Evolutionary conservation across 2,797 vertebrate species (phyloP).

Genomic region (Alcedo quadribrachys): DNA sequence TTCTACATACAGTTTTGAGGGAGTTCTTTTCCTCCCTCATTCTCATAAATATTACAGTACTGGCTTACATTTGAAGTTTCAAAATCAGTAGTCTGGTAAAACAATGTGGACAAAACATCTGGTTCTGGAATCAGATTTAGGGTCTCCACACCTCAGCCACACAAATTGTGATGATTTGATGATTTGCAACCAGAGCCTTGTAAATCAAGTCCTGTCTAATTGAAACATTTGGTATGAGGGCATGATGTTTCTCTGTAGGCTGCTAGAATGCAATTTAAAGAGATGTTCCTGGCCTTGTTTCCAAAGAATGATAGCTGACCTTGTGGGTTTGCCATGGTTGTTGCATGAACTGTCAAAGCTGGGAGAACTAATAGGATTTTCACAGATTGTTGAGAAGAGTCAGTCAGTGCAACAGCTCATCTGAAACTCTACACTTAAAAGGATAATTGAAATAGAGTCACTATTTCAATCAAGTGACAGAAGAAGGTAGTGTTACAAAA

Average conservation of each 20-base stretch:
- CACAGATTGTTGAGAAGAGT: slow-evolving; percentile 6
- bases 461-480: background rate
- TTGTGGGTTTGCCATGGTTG: background rate
- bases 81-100: slow-evolving; percentile 16
- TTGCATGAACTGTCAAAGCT: background rate
- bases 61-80: background rate
- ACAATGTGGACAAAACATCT: background rate
- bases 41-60: background rate
- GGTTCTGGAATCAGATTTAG: background rate
- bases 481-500: background rate
- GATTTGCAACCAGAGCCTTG: slow-evolving; percentile 5
- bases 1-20: background rate
- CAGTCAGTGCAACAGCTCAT: background rate
- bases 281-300: background rate
- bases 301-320: background rate
- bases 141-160: background rate
- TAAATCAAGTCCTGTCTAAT: slow-evolving; percentile 12
- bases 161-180: background rate
- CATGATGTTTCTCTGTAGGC: background rate
- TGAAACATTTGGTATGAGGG: background rate
- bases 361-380: background rate
- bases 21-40: background rate
- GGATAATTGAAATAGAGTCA: background rate
- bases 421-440: background rate
- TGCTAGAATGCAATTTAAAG: background rate